These are phyloP conservation scores for Melanostigma gelatinosum DNA, from an alignment of 2,113 vertebrate genomes.

Conservation along the genomic window DNA sequence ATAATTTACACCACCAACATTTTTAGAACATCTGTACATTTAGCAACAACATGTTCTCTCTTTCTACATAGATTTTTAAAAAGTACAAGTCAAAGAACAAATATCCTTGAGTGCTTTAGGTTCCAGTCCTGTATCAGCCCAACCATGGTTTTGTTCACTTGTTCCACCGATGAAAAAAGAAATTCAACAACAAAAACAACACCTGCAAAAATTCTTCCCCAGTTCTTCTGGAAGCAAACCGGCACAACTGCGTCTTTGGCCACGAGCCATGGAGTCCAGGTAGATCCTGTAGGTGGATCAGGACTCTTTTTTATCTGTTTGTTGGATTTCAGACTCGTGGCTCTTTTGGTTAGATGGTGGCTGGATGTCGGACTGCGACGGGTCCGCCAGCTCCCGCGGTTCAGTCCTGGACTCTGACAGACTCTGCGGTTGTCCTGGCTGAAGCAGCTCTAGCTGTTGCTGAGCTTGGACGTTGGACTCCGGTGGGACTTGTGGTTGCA, in stretches of 20 bases:
- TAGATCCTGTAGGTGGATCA: not conserved
- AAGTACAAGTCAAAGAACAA: too few relatives aligned
- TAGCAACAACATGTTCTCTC: too few relatives aligned
- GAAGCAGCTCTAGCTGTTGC: not conserved
- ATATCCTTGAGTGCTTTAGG: too few relatives aligned
- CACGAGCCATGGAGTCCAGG: not conserved
- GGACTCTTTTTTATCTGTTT: not conserved
- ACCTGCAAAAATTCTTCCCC: not conserved
- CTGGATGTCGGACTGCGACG: not conserved
- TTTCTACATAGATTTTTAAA: too few relatives aligned
- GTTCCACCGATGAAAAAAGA: too few relatives aligned
- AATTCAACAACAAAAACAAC: too few relatives aligned
- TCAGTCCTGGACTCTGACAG: not conserved
- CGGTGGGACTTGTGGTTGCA: not conserved
- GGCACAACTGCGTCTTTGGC: not conserved
- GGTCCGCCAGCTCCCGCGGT: not conserved
- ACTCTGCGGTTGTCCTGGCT: not conserved
- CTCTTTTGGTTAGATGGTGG: not conserved
- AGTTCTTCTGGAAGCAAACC: not conserved
- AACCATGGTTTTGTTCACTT: too few relatives aligned
- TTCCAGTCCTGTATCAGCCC: too few relatives aligned
- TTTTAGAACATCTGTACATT: too few relatives aligned
- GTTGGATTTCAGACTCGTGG: not conserved
- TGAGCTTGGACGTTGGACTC: not conserved
- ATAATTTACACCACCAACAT: too few relatives aligned